These are phyloP conservation scores for Catharus fuscescens DNA, from an alignment of 2,113 vertebrate species.

Conservation along the genomic window DNA sequence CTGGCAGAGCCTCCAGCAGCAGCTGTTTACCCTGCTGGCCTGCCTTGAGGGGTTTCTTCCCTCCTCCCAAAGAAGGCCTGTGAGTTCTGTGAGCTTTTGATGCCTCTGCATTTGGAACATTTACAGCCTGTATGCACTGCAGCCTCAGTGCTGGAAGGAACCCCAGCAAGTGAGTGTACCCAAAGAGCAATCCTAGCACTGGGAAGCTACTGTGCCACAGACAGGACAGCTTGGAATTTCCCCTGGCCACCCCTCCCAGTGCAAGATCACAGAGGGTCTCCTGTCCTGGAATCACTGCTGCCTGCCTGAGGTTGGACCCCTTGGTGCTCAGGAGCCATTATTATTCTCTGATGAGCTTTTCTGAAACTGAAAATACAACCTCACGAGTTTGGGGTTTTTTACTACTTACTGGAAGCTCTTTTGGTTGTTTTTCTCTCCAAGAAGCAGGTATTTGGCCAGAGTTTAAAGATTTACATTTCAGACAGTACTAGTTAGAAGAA, in stretches of 20 bases:
- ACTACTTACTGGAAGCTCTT: neutral
- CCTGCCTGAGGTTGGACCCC: rapidly evolving
- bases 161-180: neutral
- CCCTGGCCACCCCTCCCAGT: neutral
- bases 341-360: neutral
- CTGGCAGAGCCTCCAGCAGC: neutral
- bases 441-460: neutral
- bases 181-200: neutral
- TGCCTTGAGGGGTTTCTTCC: neutral
- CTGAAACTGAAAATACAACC: neutral
- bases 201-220: neutral
- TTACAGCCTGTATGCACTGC: neutral
- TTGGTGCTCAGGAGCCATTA: neutral
- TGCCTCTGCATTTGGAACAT: neutral
- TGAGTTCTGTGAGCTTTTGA: neutral
- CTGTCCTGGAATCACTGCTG: rapidly evolving
- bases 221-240: neutral
- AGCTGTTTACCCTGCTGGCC: neutral
- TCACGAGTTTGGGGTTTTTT: neutral
- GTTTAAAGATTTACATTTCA: neutral
- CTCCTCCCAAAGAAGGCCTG: neutral
- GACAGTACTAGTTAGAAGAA: neutral
- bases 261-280: rapidly evolving
- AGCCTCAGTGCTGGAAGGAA: neutral
- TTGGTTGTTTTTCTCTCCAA: neutral